Percentiles rank a stretch among this genome's conserved stretches.
phyloP scores from a whole-genome alignment of 1,140 invertebrate species.

The Pararge aegeria region DNA sequence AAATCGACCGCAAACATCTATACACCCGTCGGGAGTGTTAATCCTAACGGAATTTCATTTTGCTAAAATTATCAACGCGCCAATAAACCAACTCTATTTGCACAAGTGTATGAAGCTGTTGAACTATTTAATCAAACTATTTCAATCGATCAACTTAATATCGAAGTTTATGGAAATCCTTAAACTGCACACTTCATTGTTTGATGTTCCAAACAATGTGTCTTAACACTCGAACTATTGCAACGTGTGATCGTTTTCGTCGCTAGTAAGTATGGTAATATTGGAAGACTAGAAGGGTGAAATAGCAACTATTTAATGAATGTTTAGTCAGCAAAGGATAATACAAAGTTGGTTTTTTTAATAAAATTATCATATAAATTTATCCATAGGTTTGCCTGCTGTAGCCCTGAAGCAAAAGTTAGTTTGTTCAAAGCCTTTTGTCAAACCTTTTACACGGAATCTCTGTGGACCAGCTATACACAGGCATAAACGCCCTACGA shows the following conservation, averaged over 20 bases:
- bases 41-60: conserved; percentile 5
- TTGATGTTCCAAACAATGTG: conserved; percentile 1
- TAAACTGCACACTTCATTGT: background rate
- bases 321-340: no score
- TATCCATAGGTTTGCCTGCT: no score
- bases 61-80: conserved; percentile 1
- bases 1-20: background rate
- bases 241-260: background rate
- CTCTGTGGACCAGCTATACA: no score
- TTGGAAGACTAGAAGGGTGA: no score
- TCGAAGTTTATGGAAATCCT: background rate
- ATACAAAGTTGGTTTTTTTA: no score
- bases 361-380: no score
- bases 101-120: background rate
- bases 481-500: no score
- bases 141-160: background rate
- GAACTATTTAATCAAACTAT: conserved; percentile 6
- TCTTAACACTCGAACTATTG: background rate
- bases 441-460: no score
- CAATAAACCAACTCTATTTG: background rate
- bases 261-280: no score
- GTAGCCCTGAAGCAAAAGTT: no score
- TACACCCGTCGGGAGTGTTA: background rate
- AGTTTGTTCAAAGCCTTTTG: no score
- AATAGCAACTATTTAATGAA: no score